These are phyloP conservation scores for Diaperis boleti DNA, from an alignment of 2,888 invertebrate species.

Conservation along the genomic window DNA sequence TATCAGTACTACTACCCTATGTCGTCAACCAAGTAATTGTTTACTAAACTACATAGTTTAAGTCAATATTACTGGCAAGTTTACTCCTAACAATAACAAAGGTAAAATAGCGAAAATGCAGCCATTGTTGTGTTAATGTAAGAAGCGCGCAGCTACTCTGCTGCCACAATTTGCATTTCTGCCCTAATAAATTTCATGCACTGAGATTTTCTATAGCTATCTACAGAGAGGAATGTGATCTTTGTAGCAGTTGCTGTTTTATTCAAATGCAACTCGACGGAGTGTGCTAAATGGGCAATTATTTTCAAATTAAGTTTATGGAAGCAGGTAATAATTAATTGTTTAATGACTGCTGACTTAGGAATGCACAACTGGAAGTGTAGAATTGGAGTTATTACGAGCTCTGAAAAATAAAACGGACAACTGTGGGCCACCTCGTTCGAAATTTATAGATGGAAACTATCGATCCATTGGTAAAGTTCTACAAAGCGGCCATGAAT, in stretches of 20 bases:
- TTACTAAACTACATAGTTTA: no score
- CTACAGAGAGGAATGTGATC: neutral
- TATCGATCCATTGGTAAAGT: neutral
- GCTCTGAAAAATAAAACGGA: neutral
- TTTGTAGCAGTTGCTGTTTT: neutral
- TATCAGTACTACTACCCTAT: no score
- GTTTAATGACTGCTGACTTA: conserved; percentile 2
- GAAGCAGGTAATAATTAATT: conserved; percentile 1
- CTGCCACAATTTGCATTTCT: conserved; percentile 26
- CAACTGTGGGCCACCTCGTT: neutral
- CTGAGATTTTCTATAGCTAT: neutral
- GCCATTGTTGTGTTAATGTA: conserved; percentile 1
- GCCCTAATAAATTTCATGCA: neutral
- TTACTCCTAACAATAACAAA: conserved; percentile 18
- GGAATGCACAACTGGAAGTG: no score
- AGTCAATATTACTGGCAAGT: conserved; percentile 16
- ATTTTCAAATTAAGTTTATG: conserved; percentile 4
- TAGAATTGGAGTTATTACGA: neutral
- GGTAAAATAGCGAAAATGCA: conserved; percentile 17
- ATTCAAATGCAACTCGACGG: neutral
- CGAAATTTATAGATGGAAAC: neutral
- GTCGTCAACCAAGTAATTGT: no score
- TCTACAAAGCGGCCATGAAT: neutral
- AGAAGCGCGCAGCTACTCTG: conserved; percentile 6
- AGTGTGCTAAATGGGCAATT: neutral